Evolutionary conservation across 2,888 invertebrate species (phyloP), one percentile per base, ranked within the genome.

Genomic region (Agrochola lychnidis): DNA sequence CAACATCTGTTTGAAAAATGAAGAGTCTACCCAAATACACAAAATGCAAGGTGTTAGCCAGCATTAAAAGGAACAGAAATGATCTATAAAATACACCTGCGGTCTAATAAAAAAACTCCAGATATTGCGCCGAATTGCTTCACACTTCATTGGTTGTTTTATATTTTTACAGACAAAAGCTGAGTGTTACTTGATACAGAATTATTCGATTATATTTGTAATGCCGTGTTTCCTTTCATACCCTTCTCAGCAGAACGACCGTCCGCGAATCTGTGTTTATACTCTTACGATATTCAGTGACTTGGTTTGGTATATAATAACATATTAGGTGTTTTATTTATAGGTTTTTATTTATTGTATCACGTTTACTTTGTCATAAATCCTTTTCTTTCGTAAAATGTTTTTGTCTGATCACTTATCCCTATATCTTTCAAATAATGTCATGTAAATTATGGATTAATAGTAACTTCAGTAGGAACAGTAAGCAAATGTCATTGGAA

Each of bases 31-130:
- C 61, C 78, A 79, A 86, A 88, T 86, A 91, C 85, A 90, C 30
- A 76, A 91, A 91, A 91, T 89, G 87, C 89, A 90, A 92, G 88
- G 92, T 92, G 89, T 91, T 88, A 89, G 88, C 89, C 85, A 88
- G 86, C 91, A 93, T 93, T 91, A 92, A 92, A 91, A 86, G 89
- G 89, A 90, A 90, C 90, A 91, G 86, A 91, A 90, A 85, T 88
- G 90, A 91, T 90, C 92, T 91, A 94, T 95, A 94, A 95, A 94
- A 90, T 91, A 93, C 95, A 95, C 94, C 94, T 94, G 95, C 88
- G 93, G 93, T 92, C 92, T 89, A 91, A 91, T 93, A 93, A 94
- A 94, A 36, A 94, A 93, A 78, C 77, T 89, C 87, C 88, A 88
- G 89, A 90, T 91, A 93, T 91, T 92, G 90, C 91, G 84, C 86